Percentiles rank a stretch among this genome's conserved stretches.
Evolutionary conservation across 2,888 invertebrate species (phyloP).

Genomic region (Invenusta paracnida): DNA sequence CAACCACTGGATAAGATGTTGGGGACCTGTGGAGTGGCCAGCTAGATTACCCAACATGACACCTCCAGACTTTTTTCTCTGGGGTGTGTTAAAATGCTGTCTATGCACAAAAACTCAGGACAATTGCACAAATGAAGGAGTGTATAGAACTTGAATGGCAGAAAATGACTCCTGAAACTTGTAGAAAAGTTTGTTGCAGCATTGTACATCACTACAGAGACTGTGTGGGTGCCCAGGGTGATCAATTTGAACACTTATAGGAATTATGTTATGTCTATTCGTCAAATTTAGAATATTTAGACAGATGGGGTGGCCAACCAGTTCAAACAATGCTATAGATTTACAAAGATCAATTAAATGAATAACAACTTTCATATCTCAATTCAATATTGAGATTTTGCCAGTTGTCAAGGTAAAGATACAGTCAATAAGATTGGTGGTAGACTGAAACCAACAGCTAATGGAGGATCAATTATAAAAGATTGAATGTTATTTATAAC

Average conservation of each 20-base stretch:
- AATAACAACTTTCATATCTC: too few relatives aligned
- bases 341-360: too few relatives aligned
- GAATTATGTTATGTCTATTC: neutral
- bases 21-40: neutral
- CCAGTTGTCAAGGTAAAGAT: too few relatives aligned
- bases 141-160: neutral
- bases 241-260: neutral
- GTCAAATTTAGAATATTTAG: too few relatives aligned
- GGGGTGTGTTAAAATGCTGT: neutral
- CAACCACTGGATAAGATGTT: neutral
- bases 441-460: too few relatives aligned
- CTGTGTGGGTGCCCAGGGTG: too few relatives aligned
- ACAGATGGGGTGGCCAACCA: too few relatives aligned
- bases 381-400: too few relatives aligned
- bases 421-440: too few relatives aligned
- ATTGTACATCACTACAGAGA: neutral
- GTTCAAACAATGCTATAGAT: too few relatives aligned
- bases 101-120: neutral
- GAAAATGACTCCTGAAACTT: slow-evolving; percentile 3
- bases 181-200: neutral
- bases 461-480: too few relatives aligned
- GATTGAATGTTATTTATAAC: too few relatives aligned
- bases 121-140: slow-evolving; percentile 9
- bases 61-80: neutral
- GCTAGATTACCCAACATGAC: neutral